Evolutionary conservation across 2,888 invertebrate species (phyloP), one percentile per base, ranked within the genome.

Genomic region (Oscheius onirici): DNA sequence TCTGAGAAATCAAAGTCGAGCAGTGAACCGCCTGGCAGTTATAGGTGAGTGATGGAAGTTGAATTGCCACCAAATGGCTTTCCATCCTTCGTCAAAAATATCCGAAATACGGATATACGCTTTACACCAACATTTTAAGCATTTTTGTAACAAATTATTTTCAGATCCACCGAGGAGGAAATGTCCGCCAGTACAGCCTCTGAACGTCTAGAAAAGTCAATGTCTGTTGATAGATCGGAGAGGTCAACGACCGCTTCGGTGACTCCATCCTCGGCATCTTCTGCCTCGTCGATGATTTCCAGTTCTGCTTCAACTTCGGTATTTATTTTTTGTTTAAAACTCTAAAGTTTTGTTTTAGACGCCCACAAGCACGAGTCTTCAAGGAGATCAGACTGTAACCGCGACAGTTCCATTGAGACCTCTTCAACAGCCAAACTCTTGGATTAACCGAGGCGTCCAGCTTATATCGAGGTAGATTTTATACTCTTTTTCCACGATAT

Each of bases 401-500:
- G 75, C 74, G n/a, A 78, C 76, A 0, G 74, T 80, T 11, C 75
- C 78, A 0, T 61, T 77, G 40, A 71, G 76, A 69, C 74, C 76
- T 0, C 69, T 76, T 2, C 75, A 79, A 57, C 79, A 79, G 34
- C 75, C 80, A 22, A 78, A 69, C 26, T 77, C 77, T 13, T 80
- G 80, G 80, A 80, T 80, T 34, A 80, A 80, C 65, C 40, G 80
- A 46, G 78, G 78, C 15, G 74, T 80, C 22, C 80, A 76, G n/a
- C 54, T 80, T 0, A 58, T 73, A 6, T 72, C 79, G 6, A 73
- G 77, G 77, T 77, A 65, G 43, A 28, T 43, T 20, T 13, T 15
- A 24, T 5, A 6, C 3, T 17, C 6, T 22, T 52, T 52, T 24
- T 46, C 5, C 0, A 20, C 13, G 8, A 13, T 46, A 20, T 17